Evolutionary conservation across 2,888 invertebrate species (phyloP), one percentile per base, ranked within the genome.

Genomic region (Aleiodes alternator): DNA sequence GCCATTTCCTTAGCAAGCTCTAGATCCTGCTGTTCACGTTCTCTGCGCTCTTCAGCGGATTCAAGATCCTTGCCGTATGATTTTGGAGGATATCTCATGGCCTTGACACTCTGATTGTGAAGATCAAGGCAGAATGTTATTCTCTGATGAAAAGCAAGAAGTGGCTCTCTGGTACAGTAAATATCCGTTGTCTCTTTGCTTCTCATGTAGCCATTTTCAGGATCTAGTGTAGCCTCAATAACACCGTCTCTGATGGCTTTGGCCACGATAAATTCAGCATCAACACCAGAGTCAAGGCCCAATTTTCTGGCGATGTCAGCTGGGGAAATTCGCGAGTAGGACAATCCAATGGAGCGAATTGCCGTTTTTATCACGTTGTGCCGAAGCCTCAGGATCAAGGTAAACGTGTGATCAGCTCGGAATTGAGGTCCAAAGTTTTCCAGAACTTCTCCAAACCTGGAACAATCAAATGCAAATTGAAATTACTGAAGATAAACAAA

Each of bases 1-100:
- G 98, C 98, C 96, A 99, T 98, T 91, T 99, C 99, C 90, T 99
- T 99, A n/a, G 99, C 99, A 84, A 98, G 92, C 90, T 99, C 99
- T 85, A 99, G 91, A 90, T 99, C 99, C 90, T 99, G 98, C 86
- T 98, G 98, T 89, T 99, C 98, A 71, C 98, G 92, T 90, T 98
- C 98, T 76, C 98, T 92, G 69, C 98, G 93, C 86, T 98, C 98
- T 90, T 98, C 98, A 14, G 98, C 98, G 83, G 97, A 98, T 90
- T 99, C 99, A 77, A 99, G 91, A 89, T 99, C 98, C 87, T 98
- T 98, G 23, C 98, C 98, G 91, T 99, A 99, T 0, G 98, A 97
- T 88, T 99, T 99, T 0, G 98, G 98, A 23, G 99, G 99, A 91
- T 98, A 99, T 81, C 99, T 94, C 98, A 99, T 98, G 0, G 99